Evolutionary conservation across 92 coral and sea anemone species (phyloP).

Genomic region (Porites cylindrica): DNA sequence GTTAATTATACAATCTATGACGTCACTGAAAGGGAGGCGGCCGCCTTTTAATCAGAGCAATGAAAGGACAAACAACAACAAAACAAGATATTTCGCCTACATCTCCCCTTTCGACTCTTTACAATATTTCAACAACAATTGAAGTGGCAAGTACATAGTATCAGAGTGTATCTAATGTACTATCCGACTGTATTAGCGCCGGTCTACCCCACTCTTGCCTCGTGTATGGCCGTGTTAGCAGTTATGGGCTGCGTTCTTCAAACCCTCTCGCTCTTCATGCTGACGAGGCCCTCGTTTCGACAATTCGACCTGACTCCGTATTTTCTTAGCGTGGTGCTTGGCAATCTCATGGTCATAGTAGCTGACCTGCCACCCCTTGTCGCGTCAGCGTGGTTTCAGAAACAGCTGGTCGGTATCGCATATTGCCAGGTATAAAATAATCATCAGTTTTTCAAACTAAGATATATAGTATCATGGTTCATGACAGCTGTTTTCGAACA

Average conservation of each 20-base stretch:
- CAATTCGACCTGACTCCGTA: slow-evolving; percentile 66
- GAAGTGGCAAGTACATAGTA: neutral
- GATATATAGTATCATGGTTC: neutral
- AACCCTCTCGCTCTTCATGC: slow-evolving; percentile 39
- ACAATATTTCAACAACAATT: neutral
- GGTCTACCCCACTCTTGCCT: slow-evolving; percentile 24
- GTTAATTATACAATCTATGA: neutral
- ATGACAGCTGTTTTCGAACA: neutral
- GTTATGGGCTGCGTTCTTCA: slow-evolving; percentile 61
- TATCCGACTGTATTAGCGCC: neutral
- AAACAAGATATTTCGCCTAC: neutral
- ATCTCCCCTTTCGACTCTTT: neutral
- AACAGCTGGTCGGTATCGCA: slow-evolving; percentile 47
- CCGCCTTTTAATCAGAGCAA: neutral
- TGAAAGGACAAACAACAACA: neutral
- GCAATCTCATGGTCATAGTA: slow-evolving; percentile 66
- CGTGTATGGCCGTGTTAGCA: slow-evolving; percentile 37
- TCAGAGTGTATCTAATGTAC: neutral
- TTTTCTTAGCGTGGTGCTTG: slow-evolving; percentile 69
- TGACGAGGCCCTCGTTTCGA: slow-evolving; percentile 47
- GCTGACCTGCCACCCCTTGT: slow-evolving; percentile 74
- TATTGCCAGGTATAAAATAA: slow-evolving; percentile 40
- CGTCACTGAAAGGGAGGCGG: slow-evolving; percentile 9
- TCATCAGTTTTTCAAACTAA: neutral
- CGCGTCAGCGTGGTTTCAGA: slow-evolving; percentile 62